Evolutionary conservation across 2,888 invertebrate species (phyloP), one percentile per base, ranked within the genome.

Genomic region (Leucophenga maculata): DNA sequence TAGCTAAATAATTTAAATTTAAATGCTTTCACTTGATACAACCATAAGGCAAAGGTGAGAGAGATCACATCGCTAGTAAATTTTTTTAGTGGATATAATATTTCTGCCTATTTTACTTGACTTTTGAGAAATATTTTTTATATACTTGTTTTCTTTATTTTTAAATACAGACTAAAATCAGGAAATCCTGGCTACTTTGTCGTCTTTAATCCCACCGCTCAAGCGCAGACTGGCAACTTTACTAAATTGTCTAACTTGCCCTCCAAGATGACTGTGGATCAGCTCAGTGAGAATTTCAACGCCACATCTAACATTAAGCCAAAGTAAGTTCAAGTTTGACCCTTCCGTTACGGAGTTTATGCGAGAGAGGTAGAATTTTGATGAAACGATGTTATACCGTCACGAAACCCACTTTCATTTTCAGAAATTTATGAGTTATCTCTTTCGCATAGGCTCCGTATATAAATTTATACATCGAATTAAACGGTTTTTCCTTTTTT

Each of bases 121-220:
- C 32, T 32, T 52, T 52, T 50, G 14, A 32, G n/a, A n/a, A n/a
- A n/a, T n/a, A n/a, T n/a, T n/a, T n/a, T n/a, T n/a, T n/a, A n/a
- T n/a, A n/a, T n/a, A n/a, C n/a, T n/a, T n/a, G n/a, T n/a, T n/a
- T n/a, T n/a, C n/a, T n/a, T n/a, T n/a, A n/a, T n/a, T n/a, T 60
- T 65, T 39, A 26, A 48, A 26, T n/a, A 46, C 69, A 95, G 95
- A 88, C 91, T 93, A 85, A 93, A 93, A 86, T 88, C 91, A 18
- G 94, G 94, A 0, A 93, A 92, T 89, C 94, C 94, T 0, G 95
- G 95, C 20, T 94, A 92, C 88, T 89, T 94, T 77, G 93, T 94
- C 26, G 91, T 93, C 64, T 91, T 92, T 81, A 95, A 95, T 89
- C 92, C 93, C 16, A 89, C 90, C 0, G 86, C 86, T 11, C 83